Base-by-base conservation (phyloP, 2,888 invertebrate species). In the Keiferia lycopersicella region DNA sequence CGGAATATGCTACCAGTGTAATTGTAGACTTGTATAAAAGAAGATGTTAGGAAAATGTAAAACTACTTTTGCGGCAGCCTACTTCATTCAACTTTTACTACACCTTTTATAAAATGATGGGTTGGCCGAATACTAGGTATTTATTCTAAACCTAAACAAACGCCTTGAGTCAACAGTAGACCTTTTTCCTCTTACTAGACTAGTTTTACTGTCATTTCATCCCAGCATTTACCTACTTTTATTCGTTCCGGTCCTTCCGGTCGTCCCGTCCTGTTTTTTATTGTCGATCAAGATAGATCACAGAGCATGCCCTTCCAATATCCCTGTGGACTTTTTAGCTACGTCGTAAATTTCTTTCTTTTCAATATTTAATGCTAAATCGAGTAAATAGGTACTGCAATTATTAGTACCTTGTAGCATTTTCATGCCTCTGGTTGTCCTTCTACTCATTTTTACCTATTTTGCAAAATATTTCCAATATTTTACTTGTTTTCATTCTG, bases 221-320 rank as follows among this genome's bases (percentile, higher is more conserved):
- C 65, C 69, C 75, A 80, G 78, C 79, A 79, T 80, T 76, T 75
- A 74, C n/a, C n/a, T n/a, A n/a, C 71, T 78, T 81, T 83, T 79
- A 83, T 82, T 78, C 73, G 77, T 77, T 78, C 77, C 81, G 70
- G 69, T 16, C 73, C 71, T 77, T 78, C 77, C 81, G 70, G 69
- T 16, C 73, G 71, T 73, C 73, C 78, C 75, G 79, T 84, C 80
- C 77, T 72, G 66, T 80, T 84, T 83, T 84, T 83, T 83, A 77
- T 74, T 60, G 63, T 51, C 39, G 38, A 58, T 58, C 41, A 41
- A 14, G 14, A 14, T 14, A 14, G 3, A 41, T 14, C 14, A 2
- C 3, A 14, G 41, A 1, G 14, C 12, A 8, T 39, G 2, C 39
- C 12, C 10, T 11, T 39, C n/a, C n/a, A n/a, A n/a, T n/a, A n/a